Evolutionary conservation across 2,113 vertebrate genomes (phyloP).

Genomic region (Agapornis roseicollis): DNA sequence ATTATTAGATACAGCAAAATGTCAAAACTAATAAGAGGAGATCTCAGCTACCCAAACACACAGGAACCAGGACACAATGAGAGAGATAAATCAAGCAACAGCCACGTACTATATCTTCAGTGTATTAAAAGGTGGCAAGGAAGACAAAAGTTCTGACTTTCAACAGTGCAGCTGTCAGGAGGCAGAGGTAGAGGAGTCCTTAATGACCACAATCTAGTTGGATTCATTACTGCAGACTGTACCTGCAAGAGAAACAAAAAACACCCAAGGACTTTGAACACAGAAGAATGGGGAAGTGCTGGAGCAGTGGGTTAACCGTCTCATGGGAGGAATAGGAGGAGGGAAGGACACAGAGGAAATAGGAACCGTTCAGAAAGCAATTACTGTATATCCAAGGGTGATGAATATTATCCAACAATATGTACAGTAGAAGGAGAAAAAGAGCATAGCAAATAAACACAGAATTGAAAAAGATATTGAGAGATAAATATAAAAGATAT

Average conservation of each 20-base stretch:
- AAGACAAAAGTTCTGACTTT: slow-evolving; percentile 42
- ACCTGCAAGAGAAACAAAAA: slow-evolving; percentile 38
- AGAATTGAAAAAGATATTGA: slow-evolving; percentile 61
- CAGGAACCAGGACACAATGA: slow-evolving; percentile 32
- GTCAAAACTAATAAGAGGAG: slow-evolving; percentile 42
- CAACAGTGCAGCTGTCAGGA: slow-evolving; percentile 42
- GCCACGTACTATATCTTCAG: slow-evolving; percentile 40
- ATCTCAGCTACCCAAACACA: slow-evolving; percentile 52
- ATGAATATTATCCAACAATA: slow-evolving; percentile 45
- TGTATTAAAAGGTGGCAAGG: slow-evolving; percentile 48
- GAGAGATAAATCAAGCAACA: slow-evolving; percentile 29
- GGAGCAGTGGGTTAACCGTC: slow-evolving; percentile 45
- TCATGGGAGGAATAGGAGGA: slow-evolving; percentile 42
- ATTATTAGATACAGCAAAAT: slow-evolving; percentile 46
- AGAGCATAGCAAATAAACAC: slow-evolving; percentile 45
- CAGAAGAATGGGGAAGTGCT: slow-evolving; percentile 56
- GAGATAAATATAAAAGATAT: slow-evolving; percentile 56
- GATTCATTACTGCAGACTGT: slow-evolving; percentile 62
- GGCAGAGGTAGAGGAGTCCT: slow-evolving; percentile 57
- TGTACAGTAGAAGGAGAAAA: slow-evolving; percentile 42
- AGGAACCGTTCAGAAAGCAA: slow-evolving; percentile 71
- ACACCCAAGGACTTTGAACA: slow-evolving; percentile 21
- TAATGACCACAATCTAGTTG: slow-evolving; percentile 66
- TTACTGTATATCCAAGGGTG: slow-evolving; percentile 65
- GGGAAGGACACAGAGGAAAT: slow-evolving; percentile 55